These are phyloP conservation scores for Brachypteracias leptosomus DNA, from an alignment of 2,113 vertebrate species.

Conservation along the genomic window DNA sequence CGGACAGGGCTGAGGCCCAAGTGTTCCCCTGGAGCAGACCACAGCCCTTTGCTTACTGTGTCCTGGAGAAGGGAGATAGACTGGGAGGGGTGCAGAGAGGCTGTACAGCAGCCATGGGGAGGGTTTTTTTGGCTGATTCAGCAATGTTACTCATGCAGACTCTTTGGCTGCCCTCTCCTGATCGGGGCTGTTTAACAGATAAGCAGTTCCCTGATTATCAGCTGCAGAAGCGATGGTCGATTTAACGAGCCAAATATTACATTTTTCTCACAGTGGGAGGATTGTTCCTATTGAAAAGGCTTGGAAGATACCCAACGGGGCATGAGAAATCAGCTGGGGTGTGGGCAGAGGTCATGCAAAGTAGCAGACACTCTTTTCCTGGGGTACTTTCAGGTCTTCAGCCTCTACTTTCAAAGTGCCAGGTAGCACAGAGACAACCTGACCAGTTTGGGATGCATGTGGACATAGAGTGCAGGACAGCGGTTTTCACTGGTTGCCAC, in stretches of 20 bases:
- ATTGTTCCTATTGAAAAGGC: neutral
- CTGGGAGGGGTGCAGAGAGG: neutral
- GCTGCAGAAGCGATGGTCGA: neutral
- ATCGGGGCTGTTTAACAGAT: neutral
- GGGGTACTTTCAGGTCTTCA: neutral
- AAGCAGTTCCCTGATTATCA: neutral
- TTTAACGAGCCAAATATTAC: neutral
- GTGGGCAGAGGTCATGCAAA: neutral
- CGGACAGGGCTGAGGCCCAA: neutral
- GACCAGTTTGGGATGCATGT: neutral
- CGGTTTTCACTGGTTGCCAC: neutral
- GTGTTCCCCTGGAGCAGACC: neutral
- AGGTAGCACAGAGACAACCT: neutral
- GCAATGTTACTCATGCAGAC: neutral
- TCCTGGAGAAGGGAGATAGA: neutral
- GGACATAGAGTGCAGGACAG: neutral
- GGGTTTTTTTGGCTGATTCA: neutral
- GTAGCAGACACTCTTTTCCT: neutral
- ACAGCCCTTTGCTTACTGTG: neutral
- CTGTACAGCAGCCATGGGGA: neutral
- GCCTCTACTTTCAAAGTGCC: neutral
- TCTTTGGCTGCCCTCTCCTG: neutral
- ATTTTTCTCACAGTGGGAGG: neutral
- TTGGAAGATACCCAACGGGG: neutral
- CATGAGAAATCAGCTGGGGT: neutral